Conservation (phyloP, 2,797 vertebrate genomes). For the Lithobates sylvaticus region DNA sequence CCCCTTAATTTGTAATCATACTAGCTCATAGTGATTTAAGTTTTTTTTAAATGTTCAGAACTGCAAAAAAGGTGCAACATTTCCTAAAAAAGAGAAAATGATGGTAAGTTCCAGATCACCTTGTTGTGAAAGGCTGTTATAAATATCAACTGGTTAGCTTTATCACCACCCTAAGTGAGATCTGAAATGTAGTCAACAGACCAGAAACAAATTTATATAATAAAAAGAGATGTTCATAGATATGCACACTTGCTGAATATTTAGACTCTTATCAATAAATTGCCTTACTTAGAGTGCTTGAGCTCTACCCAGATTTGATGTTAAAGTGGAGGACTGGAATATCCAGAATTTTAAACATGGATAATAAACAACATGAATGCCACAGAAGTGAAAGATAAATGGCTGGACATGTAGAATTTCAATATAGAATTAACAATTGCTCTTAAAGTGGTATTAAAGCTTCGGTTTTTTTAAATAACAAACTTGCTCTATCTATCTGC, state of each 20-base stretch:
- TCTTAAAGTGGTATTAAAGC: not conserved
- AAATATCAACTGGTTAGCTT: not conserved
- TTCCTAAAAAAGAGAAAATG: too few species aligned
- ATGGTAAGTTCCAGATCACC: not conserved
- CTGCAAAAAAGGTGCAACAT: too few species aligned
- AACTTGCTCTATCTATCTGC: too few species aligned
- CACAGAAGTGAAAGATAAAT: not conserved
- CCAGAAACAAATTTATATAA: not conserved
- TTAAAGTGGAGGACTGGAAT: not conserved
- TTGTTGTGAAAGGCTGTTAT: not conserved
- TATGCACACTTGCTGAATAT: not conserved
- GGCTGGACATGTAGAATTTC: not conserved
- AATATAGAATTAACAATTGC: not conserved
- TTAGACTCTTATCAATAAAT: slow-evolving; percentile 1
- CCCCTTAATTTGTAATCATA: too few species aligned
- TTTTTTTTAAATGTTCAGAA: too few species aligned
- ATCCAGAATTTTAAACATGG: not conserved
- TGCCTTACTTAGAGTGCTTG: not conserved
- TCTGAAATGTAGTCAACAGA: not conserved
- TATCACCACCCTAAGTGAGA: not conserved
- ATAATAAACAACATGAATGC: not conserved
- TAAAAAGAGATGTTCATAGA: not conserved
- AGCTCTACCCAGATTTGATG: not conserved
- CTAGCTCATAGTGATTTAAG: too few species aligned
- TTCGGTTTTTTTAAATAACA: too few species aligned